These are phyloP conservation scores for Aegotheles bennettii DNA, from an alignment of 2,113 vertebrate species.

Conservation along the genomic window DNA sequence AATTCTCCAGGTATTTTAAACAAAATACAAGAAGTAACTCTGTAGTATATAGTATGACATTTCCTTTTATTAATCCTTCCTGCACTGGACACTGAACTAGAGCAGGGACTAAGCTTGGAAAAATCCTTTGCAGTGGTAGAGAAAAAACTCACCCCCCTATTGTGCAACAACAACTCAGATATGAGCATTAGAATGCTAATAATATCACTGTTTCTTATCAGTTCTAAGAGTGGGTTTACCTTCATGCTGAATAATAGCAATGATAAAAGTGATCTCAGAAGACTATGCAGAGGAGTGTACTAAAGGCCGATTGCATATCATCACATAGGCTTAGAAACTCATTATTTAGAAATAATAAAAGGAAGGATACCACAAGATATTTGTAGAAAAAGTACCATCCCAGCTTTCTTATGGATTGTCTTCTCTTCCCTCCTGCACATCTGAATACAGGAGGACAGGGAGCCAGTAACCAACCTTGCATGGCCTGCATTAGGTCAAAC, in stretches of 20 bases:
- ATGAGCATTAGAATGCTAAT: neutral
- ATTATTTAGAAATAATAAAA: neutral
- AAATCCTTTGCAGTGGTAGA: neutral
- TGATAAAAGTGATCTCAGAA: neutral
- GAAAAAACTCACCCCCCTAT: rapidly evolving
- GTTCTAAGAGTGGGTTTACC: neutral
- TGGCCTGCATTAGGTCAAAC: neutral
- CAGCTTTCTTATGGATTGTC: neutral
- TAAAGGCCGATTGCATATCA: neutral
- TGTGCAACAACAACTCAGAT: neutral
- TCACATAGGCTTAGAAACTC: neutral
- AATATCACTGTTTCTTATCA: neutral
- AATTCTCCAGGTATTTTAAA: neutral
- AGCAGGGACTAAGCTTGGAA: neutral
- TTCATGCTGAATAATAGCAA: neutral
- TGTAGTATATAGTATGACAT: neutral
- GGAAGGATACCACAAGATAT: neutral
- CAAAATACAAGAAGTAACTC: neutral
- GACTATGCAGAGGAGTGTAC: neutral
- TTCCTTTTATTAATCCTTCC: neutral
- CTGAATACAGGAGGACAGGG: neutral
- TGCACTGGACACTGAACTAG: neutral
- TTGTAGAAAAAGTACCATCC: neutral
- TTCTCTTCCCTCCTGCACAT: neutral
- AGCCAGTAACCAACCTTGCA: neutral